Evolutionary conservation across 2,888 invertebrate genomes (phyloP).

Genomic region (Phania funesta): DNA sequence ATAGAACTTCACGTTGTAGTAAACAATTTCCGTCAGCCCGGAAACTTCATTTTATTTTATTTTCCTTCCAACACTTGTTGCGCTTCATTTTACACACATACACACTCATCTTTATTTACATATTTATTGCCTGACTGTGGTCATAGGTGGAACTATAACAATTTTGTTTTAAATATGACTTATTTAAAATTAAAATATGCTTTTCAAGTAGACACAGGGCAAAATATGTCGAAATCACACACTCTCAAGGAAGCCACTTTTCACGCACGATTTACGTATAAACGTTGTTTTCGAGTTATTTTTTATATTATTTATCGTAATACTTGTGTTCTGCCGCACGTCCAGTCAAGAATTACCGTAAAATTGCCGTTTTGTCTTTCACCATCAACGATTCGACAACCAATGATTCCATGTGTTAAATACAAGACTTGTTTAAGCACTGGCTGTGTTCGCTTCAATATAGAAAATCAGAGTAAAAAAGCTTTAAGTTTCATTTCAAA

Average conservation of each 20-base stretch:
- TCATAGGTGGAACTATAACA: constrained; percentile 1
- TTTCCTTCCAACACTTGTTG: constrained; percentile 48
- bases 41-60: constrained; percentile 4
- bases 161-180: neutral
- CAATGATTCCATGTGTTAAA: constrained; percentile 25
- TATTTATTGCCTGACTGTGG: neutral
- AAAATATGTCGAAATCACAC: constrained; percentile 2
- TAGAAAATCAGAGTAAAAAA: constrained; percentile 13
- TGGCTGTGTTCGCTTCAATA: constrained; percentile 28
- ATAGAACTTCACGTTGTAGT: no score
- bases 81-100: constrained; percentile 42
- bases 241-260: neutral
- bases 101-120: neutral
- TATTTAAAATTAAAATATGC: neutral
- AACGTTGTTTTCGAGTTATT: neutral
- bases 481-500: constrained; percentile 23
- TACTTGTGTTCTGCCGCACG: neutral
- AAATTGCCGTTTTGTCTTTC: constrained; percentile 6
- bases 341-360: neutral
- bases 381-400: constrained; percentile 37
- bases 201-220: neutral
- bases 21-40: neutral
- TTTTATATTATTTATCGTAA: neutral
- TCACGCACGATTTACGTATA: neutral
- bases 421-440: constrained; percentile 7